Evolutionary conservation across 2,888 invertebrate genomes (phyloP).

Genomic region (Napeogenes sylphis): DNA sequence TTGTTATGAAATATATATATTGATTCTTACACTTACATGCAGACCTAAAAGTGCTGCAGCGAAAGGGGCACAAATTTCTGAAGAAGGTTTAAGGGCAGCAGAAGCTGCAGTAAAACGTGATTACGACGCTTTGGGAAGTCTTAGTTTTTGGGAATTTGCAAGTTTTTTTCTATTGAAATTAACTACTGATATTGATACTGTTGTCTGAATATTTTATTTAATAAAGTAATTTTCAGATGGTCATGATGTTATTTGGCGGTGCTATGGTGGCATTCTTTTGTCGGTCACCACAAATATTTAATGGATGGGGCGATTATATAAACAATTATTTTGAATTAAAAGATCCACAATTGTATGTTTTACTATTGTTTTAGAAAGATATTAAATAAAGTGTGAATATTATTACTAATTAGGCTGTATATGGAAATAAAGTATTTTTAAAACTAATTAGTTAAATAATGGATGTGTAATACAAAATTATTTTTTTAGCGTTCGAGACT

Average conservation of each 20-base stretch:
- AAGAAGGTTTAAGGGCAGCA: constrained; percentile 43
- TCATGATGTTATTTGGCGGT: constrained; percentile 50
- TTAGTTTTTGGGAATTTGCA: constrained; percentile 51
- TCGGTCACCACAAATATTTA: constrained; percentile 62
- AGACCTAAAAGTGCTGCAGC: constrained; percentile 69
- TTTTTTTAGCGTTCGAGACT: constrained; percentile 55
- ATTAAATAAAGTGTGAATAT: constrained; percentile 10
- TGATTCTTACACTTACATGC: no score
- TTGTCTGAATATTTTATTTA: no score
- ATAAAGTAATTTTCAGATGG: constrained; percentile 52
- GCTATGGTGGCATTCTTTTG: constrained; percentile 59
- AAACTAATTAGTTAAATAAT: no score
- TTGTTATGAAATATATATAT: no score
- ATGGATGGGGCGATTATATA: constrained; percentile 58
- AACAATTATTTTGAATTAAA: constrained; percentile 22
- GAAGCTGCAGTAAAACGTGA: constrained; percentile 40
- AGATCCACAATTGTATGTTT: constrained; percentile 45
- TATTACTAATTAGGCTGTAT: neutral
- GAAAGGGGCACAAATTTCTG: constrained; percentile 64
- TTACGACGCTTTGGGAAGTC: constrained; percentile 41
- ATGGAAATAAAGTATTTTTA: no score
- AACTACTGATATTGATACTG: neutral
- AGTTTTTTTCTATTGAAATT: neutral
- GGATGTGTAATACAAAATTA: neutral
- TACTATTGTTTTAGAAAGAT: neutral